Percentiles rank a stretch among this genome's conserved stretches.
Conservation (phyloP, 2,797 vertebrate genomes). For the Sandelia bainsii region DNA sequence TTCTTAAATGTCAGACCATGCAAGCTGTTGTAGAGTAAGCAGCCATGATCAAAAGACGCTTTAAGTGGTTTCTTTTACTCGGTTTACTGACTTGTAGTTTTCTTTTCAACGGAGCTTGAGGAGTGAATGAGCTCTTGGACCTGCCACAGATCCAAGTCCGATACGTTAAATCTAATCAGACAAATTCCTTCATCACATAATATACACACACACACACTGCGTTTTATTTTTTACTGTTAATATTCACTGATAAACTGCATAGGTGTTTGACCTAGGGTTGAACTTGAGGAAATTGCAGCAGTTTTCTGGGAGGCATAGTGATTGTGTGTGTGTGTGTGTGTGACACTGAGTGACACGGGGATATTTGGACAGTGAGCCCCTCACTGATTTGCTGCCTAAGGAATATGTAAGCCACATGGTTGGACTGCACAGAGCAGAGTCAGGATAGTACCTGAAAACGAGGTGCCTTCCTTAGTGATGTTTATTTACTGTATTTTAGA, state of each 20-base stretch:
- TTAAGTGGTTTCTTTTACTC: conserved; percentile 9
- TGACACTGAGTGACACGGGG: conserved; percentile 41
- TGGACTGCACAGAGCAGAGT: conserved; percentile 44
- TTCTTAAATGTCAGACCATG: conserved; percentile 73
- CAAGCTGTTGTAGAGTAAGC: conserved; percentile 62
- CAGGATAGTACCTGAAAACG: conserved; percentile 26
- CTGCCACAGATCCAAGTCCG: conserved; percentile 18
- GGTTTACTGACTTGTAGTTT: conserved; percentile 15
- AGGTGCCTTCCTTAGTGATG: neutral
- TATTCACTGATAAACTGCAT: conserved; percentile 43
- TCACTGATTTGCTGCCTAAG: conserved; percentile 52
- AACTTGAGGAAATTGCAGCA: conserved; percentile 73
- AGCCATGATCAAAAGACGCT: conserved; percentile 23
- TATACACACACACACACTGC: neutral
- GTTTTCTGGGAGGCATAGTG: conserved; percentile 59
- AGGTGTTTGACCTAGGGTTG: conserved; percentile 74
- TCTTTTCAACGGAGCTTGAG: neutral
- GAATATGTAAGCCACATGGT: conserved; percentile 57
- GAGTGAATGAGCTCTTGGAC: conserved; percentile 3
- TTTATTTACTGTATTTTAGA: conserved; percentile 10
- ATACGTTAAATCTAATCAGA: conserved; percentile 15
- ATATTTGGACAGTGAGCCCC: conserved; percentile 56
- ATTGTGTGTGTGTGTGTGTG: conserved; percentile 17
- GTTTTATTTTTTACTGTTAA: conserved; percentile 9
- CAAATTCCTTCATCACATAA: neutral